Evolutionary conservation across 2,888 invertebrate species (phyloP), one percentile per base, ranked within the genome.

Genomic region (Ernsta delagoae): DNA sequence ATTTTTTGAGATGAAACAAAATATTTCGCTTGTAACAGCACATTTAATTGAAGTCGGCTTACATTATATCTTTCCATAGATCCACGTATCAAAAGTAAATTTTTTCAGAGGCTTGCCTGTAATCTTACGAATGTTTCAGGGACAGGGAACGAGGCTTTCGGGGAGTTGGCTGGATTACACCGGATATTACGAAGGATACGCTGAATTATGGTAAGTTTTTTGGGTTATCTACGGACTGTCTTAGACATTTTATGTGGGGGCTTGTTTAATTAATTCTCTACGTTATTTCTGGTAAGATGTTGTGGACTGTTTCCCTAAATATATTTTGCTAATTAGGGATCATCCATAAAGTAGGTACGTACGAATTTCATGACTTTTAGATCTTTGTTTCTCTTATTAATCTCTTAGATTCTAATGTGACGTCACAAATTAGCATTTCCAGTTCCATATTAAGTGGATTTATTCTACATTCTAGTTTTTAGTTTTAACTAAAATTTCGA

Each of bases 51-150:
- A 5, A 48, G 24, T 24, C 12, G 16, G 24, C 24, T 24, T 3
- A 8, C 8, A n/a, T n/a, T n/a, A n/a, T n/a, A 24, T 50, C 7
- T 45, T 56, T 31, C 11, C 12, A 24, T 5, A 60, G 34, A 45
- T 45, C 60, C 60, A 31, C 11, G 45, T 60, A 60, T 45, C 60
- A 45, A 60, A 59, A 43, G 56, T 62, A 39, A 57, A 67, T 62
- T 68, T 61, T 57, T 68, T 60, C 43, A 36, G 41, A 68, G 65
- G 34, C 56, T 45, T 57, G 34, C 39, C 36, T 57, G 45, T 68
- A 68, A 68, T 68, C 61, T 68, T 62, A 56, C 62, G 66, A 34
- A 60, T 67, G 56, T 61, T 68, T 68, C 68, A 68, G 68, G 68
- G 48, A 68, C 7, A 48, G 48, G 31, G 62, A 48, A 36, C 60